phyloP scores from a whole-genome alignment of 1,140 invertebrate species.

The Solenopsis fugax region DNA sequence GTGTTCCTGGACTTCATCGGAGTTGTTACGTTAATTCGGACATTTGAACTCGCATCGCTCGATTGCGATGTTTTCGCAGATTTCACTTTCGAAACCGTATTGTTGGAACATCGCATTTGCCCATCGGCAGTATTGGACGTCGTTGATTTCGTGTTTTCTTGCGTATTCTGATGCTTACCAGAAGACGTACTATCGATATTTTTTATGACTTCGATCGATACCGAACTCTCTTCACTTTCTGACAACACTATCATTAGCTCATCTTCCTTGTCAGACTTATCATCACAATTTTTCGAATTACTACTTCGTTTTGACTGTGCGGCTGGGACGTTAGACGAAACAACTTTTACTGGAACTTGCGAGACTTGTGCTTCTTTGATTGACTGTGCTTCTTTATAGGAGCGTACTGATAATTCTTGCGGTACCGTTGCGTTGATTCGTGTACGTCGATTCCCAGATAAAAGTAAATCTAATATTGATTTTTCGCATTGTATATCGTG shows the following conservation, averaged over 20 bases:
- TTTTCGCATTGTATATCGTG: neutral
- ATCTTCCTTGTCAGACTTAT: neutral
- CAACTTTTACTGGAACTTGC: neutral
- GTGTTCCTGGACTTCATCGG: neutral
- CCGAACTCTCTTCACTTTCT: constrained; percentile 23
- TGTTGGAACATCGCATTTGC: neutral
- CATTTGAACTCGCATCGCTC: neutral
- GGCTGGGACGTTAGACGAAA: neutral
- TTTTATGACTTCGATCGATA: neutral
- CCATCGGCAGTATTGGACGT: neutral
- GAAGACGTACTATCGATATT: neutral
- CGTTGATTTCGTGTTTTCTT: neutral
- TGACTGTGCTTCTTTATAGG: neutral
- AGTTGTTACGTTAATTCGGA: neutral
- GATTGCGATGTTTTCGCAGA: neutral
- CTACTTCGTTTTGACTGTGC: neutral
- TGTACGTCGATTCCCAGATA: neutral
- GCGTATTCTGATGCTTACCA: neutral
- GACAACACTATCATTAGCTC: constrained; percentile 23
- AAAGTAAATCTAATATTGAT: too few species aligned
- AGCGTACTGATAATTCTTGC: neutral
- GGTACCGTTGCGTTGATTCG: neutral
- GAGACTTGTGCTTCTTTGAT: neutral
- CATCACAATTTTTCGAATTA: neutral
- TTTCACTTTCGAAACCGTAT: neutral